A percentile compares a stretch with the other conserved stretches of the same genome.
phyloP scores from a whole-genome alignment of 2,888 invertebrate species.

The Nymphalis polychloros region DNA sequence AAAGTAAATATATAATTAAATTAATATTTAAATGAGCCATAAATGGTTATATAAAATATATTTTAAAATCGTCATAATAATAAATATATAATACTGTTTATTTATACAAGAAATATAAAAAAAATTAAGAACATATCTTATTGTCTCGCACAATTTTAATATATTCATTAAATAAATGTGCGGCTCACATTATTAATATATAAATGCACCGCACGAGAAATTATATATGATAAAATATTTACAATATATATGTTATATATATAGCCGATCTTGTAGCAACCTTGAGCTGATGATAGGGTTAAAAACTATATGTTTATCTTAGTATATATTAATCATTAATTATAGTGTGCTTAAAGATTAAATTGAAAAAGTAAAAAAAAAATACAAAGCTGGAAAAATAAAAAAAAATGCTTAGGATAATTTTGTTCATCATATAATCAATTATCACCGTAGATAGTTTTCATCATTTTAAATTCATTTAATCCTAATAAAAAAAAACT shows the following conservation, averaged over 20 bases:
- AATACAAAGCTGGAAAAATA: not conserved
- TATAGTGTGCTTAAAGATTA: slow-evolving; percentile 1
- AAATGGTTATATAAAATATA: not conserved
- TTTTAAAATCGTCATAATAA: not conserved
- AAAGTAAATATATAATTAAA: slow-evolving; percentile 8
- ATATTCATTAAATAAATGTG: slow-evolving; percentile 7
- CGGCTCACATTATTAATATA: slow-evolving; percentile 4
- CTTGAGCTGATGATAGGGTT: not conserved
- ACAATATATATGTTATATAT: not conserved
- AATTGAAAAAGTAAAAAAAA: slow-evolving; percentile 1
- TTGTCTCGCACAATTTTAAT: slow-evolving; percentile 31
- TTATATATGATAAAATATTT: not conserved
- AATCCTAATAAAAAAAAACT: not conserved
- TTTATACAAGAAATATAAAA: slow-evolving; percentile 8
- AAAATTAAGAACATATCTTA: slow-evolving; percentile 22
- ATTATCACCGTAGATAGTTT: not conserved
- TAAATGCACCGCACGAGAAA: slow-evolving; percentile 1
- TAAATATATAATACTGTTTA: slow-evolving; percentile 1
- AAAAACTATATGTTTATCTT: not conserved
- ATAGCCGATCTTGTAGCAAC: not conserved
- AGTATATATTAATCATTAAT: slow-evolving; percentile 1
- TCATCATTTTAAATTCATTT: not conserved
- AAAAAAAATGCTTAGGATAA: slow-evolving; percentile 1
- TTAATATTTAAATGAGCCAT: not conserved
- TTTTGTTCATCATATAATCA: not conserved